Base-by-base conservation (phyloP, 92 coral and sea anemone genomes). In the Porites divaricata region DNA sequence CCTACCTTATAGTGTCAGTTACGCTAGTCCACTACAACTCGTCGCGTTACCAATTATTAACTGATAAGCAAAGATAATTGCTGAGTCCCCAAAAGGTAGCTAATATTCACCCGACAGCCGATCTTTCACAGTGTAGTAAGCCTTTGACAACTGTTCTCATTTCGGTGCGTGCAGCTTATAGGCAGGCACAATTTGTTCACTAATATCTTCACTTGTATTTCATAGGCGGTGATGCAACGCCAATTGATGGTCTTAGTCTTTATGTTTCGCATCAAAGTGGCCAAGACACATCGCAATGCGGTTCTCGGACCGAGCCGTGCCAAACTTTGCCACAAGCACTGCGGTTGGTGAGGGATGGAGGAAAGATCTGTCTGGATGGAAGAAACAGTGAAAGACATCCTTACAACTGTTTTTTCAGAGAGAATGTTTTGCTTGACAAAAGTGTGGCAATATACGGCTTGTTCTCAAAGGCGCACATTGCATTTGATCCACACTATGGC, bases 291-390 rank as follows among this genome's bases (percentile, higher is more conserved):
- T 16, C 24, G 6, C 35, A 2, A 1, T 72, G 76, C 59, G 61
- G 76, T 72, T 72, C 76, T 72, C 21, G 58, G 20, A 19, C 19
- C 2, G 16, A 14, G 24, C 74, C 74, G 17, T 70, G 74, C 56
- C 53, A 20, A 53, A 41, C 54, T 50, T 17, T 72, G 20, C 26
- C 76, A 72, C 35, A 72, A 8, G 76, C 76, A 49, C 61, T 72
- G 2, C 35, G 1, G 59, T 11, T 45, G 9, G 76, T 50, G 2
- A 52, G 15, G 15, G 59, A 72, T n/a, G 59, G 76, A 52, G 76
- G 58, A n/a, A 70, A 45, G 74, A 70, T 70, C 45, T 70, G 74
- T 35, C 74, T 70, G 7, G 41, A 65, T 24, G 70, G 70, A 65
- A 6, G 25, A 9, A 17, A 1, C 70, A 65, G 70, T 17, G 35